Base-by-base conservation (phyloP, 2,113 vertebrate species). In the Archocentrus centrarchus region DNA sequence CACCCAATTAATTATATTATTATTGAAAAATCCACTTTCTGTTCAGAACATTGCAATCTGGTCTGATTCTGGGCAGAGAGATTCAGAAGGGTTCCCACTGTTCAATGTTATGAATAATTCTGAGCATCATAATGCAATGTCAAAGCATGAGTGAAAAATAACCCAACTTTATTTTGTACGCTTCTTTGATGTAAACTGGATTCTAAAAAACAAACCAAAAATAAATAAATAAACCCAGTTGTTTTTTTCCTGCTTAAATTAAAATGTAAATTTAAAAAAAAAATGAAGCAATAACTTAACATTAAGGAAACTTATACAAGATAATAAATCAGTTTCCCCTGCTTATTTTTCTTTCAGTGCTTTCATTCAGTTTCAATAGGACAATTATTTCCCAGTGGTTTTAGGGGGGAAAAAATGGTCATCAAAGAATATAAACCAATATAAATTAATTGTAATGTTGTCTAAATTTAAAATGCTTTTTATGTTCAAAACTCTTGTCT, bases 1-100 rank as follows among this genome's bases (percentile, higher is more conserved):
- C 70, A 76, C 5, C 35, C n/a, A 64, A 88, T 86, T 76, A 78
- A 59, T 91, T 76, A 78, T 6, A 62, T 66, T 66, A 62, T 66
- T 66, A 66, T 64, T 60, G 11, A 62, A 32, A 66, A 24, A 39
- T 44, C 39, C 1, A n/a, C 24, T 27, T 80, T 86, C 8, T 81
- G 60, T 84, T 77, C 8, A 70, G 37, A 84, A 81, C 6, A 86
- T 62, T 64, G 18, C 27, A 80, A 63, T 44, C 6, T 13, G 63
- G 85, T 47, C 7, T 27, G 18, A 82, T 70, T 75, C 20, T 59
- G 37, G 32, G 1, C 11, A 61, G 57, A 14, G 3, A 0, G 2
- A 41, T 7, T 77, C n/a, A 73, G 30, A 14, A 13, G 77, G 64
- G 64, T 81, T 64, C 57, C 35, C 10, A 5, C 37, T 30, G 27